Evolutionary conservation across 2,113 vertebrate species (phyloP), one percentile per base, ranked within the genome.

Genomic region (Callocephalon fimbriatum): DNA sequence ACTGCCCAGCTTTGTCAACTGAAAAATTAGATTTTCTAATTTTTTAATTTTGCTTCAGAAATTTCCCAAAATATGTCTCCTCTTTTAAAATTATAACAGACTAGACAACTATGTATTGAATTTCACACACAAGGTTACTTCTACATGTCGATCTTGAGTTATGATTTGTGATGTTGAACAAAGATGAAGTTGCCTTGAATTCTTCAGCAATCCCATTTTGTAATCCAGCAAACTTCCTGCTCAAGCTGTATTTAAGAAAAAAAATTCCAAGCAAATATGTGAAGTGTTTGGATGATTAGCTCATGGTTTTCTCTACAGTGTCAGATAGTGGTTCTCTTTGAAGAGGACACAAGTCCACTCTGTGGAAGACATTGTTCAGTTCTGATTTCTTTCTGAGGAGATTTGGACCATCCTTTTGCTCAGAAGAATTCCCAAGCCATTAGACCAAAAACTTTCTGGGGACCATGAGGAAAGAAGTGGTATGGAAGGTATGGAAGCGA

Each of bases 301-400:
- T 47, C 48, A 8, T 0, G 1, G 6, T 56, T 86, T 21, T 23
- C 42, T 73, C 15, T 45, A 6, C 9, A 3, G 1, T 3, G 7
- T 58, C 71, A 72, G 5, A 3, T 32, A 12, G 16, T 47, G 22
- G 4, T 48, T 63, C 4, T 19, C 62, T 37, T 7, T 40, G n/a
- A 63, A 63, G 23, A 45, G 16, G 21, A 29, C 20, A 15, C 6
- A 32, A 35, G 7, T 15, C 10, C 4, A 6, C 8, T 48, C 10
- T 14, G 21, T 42, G 22, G 59, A 82, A 90, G 40, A 18, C 0
- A 2, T 38, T 21, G 2, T 42, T 68, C 15, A 26, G 26, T 56
- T 82, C 21, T 50, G 6, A 11, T 73, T 42, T 72, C 37, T 77
- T 86, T 86, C 40, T 56, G 32, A 61, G 15, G n/a, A 67, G n/a